These are phyloP conservation scores for Ips nitidus DNA, from an alignment of 1,140 invertebrate genomes.

Conservation along the genomic window DNA sequence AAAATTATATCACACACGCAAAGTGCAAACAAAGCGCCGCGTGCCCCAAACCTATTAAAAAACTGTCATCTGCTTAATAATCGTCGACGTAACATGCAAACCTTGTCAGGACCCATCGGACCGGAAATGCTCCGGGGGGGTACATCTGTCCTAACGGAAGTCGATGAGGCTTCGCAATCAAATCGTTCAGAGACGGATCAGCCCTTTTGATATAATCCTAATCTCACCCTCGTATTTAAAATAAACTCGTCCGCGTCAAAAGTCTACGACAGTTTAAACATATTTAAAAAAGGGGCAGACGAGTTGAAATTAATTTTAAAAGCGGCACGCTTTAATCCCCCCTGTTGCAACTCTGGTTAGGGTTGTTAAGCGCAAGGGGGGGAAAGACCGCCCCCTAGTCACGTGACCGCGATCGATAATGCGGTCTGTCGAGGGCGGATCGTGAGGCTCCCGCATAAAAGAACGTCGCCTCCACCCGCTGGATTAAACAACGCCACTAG, in stretches of 20 bases:
- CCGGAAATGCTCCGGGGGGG: conserved; percentile 29
- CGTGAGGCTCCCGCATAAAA: conserved; percentile 6
- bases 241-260: background rate
- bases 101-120: conserved; percentile 16
- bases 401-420: conserved; percentile 40
- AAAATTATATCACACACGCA: background rate
- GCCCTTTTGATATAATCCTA: background rate
- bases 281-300: background rate
- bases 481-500: too few species aligned
- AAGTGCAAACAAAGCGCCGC: background rate
- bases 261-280: too few species aligned
- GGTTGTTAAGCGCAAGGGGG: background rate
- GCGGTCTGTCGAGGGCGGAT: conserved; percentile 35
- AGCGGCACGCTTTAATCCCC: background rate
- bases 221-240: background rate
- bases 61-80: conserved; percentile 16
- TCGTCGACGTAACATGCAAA: background rate
- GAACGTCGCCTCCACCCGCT: background rate
- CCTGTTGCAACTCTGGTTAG: background rate
- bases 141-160: conserved; percentile 39
- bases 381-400: background rate
- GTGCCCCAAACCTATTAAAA: conserved; percentile 20
- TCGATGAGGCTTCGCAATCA: conserved; percentile 2
- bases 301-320: background rate
- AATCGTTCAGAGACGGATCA: too few species aligned